These are phyloP conservation scores for Ginglymostoma cirratum DNA, from an alignment of 2,113 vertebrate genomes.

Conservation along the genomic window DNA sequence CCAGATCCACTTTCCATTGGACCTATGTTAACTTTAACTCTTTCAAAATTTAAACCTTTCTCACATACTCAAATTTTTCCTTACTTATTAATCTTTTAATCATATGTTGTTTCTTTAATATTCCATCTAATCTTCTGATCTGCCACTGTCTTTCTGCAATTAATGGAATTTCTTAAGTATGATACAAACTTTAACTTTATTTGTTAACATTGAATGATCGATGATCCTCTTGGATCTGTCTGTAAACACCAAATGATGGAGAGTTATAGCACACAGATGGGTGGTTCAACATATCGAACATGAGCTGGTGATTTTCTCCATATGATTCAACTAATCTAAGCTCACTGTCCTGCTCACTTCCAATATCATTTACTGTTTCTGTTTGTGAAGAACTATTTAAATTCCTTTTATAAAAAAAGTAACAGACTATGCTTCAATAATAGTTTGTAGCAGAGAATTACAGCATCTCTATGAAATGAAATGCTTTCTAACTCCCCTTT, in stretches of 20 bases:
- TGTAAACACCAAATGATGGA: neutral
- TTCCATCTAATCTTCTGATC: too few species aligned
- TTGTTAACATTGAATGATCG: too few species aligned
- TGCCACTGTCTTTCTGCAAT: too few species aligned
- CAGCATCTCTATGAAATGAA: neutral
- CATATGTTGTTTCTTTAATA: too few species aligned
- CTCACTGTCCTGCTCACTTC: neutral
- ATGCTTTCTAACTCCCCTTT: neutral
- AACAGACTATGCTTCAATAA: neutral
- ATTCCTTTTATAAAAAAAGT: neutral
- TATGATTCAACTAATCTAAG: neutral
- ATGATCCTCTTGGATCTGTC: neutral
- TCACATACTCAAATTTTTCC: too few species aligned
- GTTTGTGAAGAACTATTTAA: slow-evolving; percentile 1
- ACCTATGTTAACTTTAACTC: too few species aligned
- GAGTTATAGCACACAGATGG: neutral
- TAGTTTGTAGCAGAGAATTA: slow-evolving; percentile 13
- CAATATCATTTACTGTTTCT: neutral
- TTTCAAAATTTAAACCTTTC: too few species aligned
- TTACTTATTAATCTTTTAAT: too few species aligned
- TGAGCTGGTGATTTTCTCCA: neutral
- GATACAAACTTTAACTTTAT: too few species aligned
- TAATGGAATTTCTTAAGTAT: too few species aligned
- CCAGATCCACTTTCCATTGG: too few species aligned
- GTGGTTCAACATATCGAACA: neutral